Evolutionary conservation across 1,140 invertebrate species (phyloP), one percentile per base, ranked within the genome.

Genomic region (Cyrtorhinus lividipennis): DNA sequence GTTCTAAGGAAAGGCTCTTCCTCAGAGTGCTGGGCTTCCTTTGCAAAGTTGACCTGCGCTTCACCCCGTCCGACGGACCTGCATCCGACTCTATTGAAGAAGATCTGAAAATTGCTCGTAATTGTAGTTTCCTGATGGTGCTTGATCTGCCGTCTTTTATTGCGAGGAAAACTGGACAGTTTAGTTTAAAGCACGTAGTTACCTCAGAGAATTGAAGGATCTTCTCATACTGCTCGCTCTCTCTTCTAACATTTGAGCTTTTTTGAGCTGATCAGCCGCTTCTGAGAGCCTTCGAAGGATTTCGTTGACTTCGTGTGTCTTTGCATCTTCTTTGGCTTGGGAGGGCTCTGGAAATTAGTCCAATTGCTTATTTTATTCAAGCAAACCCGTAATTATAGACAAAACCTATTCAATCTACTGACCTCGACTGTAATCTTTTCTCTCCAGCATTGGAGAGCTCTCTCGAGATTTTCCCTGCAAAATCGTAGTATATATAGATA

Each of bases 1-100:
- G 86, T 73, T 89, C 86, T 38, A 89, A 72, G 18, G 86, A 88
- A 20, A 88, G 71, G 73, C 83, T 85, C 69, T 87, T 88, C 59
- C 85, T 77, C 66, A 85, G 80, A 13, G 88, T 72, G 69, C 78
- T 80, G 63, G 80, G 79, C 69, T 79, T 80, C 59, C 64, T 66
- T 56, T 69, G 67, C 13, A 66, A 46, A 12, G 64, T 62, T 2
- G 58, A 2, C 45, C 61, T 60, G 57, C 67, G 70, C 24, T 64
- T 69, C 23, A 65, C 44, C 38, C 53, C 58, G 30, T 48, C n/a
- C 15, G 48, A 69, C 67, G 56, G 60, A 59, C 56, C 64, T 59
- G 61, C 64, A 60, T 72, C 69, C 27, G 68, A 70, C 26, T 68
- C 68, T 15, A 65, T 69, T n/a, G 66, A 65, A 64, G 65, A 67